These are phyloP conservation scores for Corythaeola cristata DNA, from an alignment of 2,113 vertebrate genomes.

Conservation along the genomic window DNA sequence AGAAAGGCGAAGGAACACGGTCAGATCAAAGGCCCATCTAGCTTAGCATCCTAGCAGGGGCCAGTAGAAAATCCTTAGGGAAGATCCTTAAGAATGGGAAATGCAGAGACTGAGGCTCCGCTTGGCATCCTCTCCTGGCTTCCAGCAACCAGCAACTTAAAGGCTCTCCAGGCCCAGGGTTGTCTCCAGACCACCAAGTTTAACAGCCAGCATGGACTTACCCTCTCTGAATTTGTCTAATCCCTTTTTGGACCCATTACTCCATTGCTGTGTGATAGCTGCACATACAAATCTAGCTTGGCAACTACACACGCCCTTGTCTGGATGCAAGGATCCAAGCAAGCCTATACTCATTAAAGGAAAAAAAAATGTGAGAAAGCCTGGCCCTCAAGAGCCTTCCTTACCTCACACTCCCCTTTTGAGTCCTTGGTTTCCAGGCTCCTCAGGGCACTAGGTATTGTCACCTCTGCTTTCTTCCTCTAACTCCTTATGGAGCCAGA, in stretches of 20 bases:
- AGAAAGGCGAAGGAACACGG: not conserved
- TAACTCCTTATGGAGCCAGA: not conserved
- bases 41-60: not conserved
- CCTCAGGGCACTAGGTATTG: not conserved
- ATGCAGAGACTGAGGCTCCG: not conserved
- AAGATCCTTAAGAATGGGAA: constrained; percentile 20
- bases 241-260: constrained; percentile 12
- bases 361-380: not conserved
- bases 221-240: constrained; percentile 36
- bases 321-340: not conserved
- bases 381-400: not conserved
- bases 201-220: not conserved
- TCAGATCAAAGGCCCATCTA: not conserved
- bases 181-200: constrained; percentile 59
- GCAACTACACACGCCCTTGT: not conserved
- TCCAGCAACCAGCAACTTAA: constrained; percentile 17
- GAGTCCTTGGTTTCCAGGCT: not conserved
- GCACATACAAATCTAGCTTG: not conserved
- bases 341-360: not conserved
- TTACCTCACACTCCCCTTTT: not conserved
- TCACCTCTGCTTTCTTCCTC: not conserved
- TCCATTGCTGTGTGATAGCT: not conserved
- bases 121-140: constrained; percentile 38
- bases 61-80: not conserved
- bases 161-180: not conserved